Conservation (phyloP, 92 coral and sea anemone genomes). For the Porites rus region DNA sequence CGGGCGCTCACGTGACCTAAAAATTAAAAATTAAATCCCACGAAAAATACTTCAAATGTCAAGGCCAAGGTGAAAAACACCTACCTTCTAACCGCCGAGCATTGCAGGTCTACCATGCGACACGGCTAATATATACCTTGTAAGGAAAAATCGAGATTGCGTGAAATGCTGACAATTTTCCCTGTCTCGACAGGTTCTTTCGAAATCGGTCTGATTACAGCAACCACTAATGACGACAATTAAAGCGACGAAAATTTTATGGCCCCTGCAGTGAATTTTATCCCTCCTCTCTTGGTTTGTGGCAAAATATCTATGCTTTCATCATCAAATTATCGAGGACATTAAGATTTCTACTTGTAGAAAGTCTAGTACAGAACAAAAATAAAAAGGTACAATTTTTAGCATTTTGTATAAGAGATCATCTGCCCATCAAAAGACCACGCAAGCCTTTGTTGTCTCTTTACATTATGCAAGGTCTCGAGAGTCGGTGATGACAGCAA, state of each 20-base stretch:
- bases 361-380: background rate
- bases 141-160: slow-evolving; percentile 8
- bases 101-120: too few species aligned
- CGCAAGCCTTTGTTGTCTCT: background rate
- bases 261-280: too few species aligned
- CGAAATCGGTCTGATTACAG: slow-evolving; percentile 8
- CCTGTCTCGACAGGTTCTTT: background rate
- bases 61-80: slow-evolving; percentile 25
- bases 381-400: background rate
- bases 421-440: background rate
- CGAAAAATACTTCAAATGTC: background rate
- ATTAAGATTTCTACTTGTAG: background rate
- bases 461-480: background rate
- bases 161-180: slow-evolving; percentile 4
- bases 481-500: slow-evolving; percentile 21
- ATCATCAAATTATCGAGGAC: too few species aligned
- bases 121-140: background rate
- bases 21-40: background rate
- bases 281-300: too few species aligned
- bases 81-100: background rate
- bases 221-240: background rate
- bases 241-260: background rate
- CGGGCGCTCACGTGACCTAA: background rate
- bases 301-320: too few species aligned
- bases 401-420: background rate